Evolutionary conservation across 2,888 invertebrate species (phyloP), one percentile per base, ranked within the genome.

Genomic region (Mechanitis mazaeus): DNA sequence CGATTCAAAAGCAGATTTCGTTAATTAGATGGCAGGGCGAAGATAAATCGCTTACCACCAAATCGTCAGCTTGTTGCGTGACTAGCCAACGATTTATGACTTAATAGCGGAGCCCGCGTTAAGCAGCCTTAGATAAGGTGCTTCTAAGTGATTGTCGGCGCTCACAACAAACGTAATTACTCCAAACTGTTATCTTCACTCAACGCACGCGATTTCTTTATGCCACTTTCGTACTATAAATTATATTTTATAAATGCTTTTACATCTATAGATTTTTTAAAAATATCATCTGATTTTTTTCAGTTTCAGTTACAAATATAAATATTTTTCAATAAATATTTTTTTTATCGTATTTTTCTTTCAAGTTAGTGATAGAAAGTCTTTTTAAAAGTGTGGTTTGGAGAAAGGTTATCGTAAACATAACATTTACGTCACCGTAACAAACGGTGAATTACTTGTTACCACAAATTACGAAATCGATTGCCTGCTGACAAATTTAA

Each of bases 121-220:
- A 88, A 89, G 87, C 87, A 88, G 83, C 74, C 86, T 87, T 84
- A 88, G 89, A 89, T 89, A 89, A 90, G 89, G 85, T 80, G 84
- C 82, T 81, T 85, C 85, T 90, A 89, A 89, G 88, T 90, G 89
- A 90, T 88, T 89, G 89, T 89, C 88, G 89, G 87, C 83, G 79
- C 83, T 87, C 88, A 87, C 88, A 88, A 89, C 89, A 88, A 88
- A 87, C 85, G 88, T 89, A 90, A 90, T 89, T 88, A 88, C 85
- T 89, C 87, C 78, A 85, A 89, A 87, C 87, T 86, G 79, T 83
- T 89, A 88, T 88, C 88, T 87, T 75, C 75, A 77, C 71, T 78
- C 68, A 71, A 74, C 75, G 81, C 89, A 90, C 89, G 89, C 89
- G 85, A 89, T 87, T 83, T 81, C 77, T 83, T 81, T 50, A 31